These are phyloP conservation scores for Lasioglossum oenotherae DNA, from an alignment of 2,888 invertebrate genomes.

Conservation along the genomic window DNA sequence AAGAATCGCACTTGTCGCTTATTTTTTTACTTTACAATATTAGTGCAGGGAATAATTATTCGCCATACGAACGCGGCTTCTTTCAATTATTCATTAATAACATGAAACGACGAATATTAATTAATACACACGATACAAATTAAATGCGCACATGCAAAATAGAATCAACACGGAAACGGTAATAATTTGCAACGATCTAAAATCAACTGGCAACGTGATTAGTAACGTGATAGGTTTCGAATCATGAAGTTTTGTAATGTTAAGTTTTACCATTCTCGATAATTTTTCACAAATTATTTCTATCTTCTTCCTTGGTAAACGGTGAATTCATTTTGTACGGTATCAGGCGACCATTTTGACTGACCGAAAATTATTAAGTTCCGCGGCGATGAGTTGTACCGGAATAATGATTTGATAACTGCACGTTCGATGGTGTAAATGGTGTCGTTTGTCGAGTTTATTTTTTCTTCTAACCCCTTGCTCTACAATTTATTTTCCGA, in stretches of 20 bases:
- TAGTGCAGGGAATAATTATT: background rate
- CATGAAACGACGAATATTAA: background rate
- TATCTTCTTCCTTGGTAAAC: background rate
- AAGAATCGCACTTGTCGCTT: background rate
- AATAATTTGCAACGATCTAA: background rate
- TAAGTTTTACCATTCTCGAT: background rate
- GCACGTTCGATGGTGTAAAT: conserved; percentile 14
- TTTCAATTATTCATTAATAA: background rate
- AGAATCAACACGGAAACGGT: too few species aligned
- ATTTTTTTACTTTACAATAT: background rate
- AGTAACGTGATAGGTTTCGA: background rate
- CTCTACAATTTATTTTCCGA: too few species aligned
- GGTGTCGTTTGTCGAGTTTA: background rate
- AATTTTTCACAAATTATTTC: background rate
- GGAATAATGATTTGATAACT: background rate
- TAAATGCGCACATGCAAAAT: too few species aligned
- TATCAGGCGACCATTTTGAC: background rate
- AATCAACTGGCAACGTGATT: background rate
- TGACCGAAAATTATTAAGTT: background rate
- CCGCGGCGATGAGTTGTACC: background rate
- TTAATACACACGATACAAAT: background rate
- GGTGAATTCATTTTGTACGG: background rate
- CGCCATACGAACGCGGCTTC: background rate
- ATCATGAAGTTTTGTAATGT: background rate
- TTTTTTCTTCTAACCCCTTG: background rate